Percentiles rank a stretch among this genome's conserved stretches.
phyloP scores from a whole-genome alignment of 2,113 vertebrate genomes.

The Nycticorax nycticorax region DNA sequence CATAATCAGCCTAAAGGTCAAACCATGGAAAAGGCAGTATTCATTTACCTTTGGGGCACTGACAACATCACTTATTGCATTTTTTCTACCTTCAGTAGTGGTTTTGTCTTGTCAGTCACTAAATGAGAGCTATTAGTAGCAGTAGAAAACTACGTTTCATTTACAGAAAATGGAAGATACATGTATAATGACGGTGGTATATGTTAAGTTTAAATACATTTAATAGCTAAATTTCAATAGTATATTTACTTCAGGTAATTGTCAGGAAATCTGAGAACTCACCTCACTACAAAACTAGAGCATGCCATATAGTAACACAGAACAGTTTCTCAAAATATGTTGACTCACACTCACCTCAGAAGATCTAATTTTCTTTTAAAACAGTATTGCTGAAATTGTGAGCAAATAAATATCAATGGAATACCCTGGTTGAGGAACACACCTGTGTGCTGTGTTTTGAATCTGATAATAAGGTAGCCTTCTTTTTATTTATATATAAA shows the following conservation, averaged over 20 bases:
- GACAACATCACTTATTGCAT: background rate
- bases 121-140: background rate
- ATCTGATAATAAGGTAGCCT: rapidly evolving
- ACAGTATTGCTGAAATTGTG: background rate
- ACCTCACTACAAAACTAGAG: background rate
- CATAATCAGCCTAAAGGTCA: conserved; percentile 54
- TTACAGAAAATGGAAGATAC: background rate
- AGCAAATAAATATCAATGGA: background rate
- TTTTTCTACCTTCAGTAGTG: background rate
- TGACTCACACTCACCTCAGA: background rate
- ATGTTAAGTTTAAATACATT: background rate
- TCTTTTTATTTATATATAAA: background rate
- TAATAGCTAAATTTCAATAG: background rate
- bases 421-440: background rate
- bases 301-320: background rate
- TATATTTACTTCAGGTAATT: background rate
- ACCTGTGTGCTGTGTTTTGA: background rate
- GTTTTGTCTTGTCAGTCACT: background rate
- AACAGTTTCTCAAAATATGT: background rate
- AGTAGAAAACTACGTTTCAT: background rate
- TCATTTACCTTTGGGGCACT: conserved; percentile 24
- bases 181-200: background rate
- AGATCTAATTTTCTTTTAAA: background rate
- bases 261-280: background rate
- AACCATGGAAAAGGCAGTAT: conserved; percentile 4